Evolutionary conservation across 2,888 invertebrate genomes (phyloP).

Genomic region (Drosophila merina): DNA sequence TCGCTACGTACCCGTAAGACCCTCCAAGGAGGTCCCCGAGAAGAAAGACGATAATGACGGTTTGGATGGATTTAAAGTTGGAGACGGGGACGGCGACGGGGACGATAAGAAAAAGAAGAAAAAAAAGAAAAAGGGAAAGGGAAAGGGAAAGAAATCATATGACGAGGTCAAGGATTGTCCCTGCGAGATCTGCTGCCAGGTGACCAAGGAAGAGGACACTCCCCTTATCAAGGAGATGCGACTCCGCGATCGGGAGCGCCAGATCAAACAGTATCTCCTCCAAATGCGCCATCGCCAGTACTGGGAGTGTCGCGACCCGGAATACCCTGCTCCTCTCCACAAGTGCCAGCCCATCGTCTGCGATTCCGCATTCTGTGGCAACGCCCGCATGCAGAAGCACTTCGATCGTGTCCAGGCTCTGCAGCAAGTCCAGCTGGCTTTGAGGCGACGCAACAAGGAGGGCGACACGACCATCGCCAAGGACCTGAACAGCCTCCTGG

Average conservation of each 20-base stretch:
- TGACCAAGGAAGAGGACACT: slow-evolving; percentile 29
- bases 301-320: not conserved
- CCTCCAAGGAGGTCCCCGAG: too few species aligned
- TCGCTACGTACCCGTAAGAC: too few species aligned
- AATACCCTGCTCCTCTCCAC: not conserved
- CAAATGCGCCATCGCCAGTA: slow-evolving; percentile 18
- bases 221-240: slow-evolving; percentile 52
- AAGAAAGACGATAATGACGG: too few species aligned
- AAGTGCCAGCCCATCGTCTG: slow-evolving; percentile 30
- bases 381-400: slow-evolving; percentile 10
- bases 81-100: too few species aligned
- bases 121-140: too few species aligned
- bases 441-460: not conserved
- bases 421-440: slow-evolving; percentile 31
- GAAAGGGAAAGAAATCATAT: not conserved
- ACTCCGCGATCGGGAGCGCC: slow-evolving; percentile 17
- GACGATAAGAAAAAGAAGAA: too few species aligned
- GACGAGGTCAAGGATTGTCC: slow-evolving; percentile 11
- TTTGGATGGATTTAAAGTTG: too few species aligned
- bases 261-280: slow-evolving; percentile 32
- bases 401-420: slow-evolving; percentile 42
- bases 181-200: slow-evolving; percentile 40
- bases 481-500: slow-evolving; percentile 10
- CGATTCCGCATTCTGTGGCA: slow-evolving; percentile 14
- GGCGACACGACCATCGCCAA: slow-evolving; percentile 1